Evolutionary conservation across 2,113 vertebrate species (phyloP).

Genomic region (Euleptes europaea): DNA sequence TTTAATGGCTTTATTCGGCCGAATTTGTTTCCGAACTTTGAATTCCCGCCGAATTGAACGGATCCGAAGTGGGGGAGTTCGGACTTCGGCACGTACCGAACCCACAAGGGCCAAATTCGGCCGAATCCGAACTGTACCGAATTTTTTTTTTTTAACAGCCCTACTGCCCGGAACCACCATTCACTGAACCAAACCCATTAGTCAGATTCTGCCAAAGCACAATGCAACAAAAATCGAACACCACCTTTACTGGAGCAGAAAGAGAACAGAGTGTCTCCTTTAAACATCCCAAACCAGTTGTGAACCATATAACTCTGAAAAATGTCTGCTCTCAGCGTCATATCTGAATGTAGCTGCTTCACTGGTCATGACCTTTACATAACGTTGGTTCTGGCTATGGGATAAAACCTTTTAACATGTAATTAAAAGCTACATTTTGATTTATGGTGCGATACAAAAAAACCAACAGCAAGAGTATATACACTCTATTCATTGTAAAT

Average conservation of each 20-base stretch:
- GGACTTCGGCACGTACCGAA: no score
- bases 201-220: neutral
- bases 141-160: no score
- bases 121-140: no score
- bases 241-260: neutral
- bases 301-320: neutral
- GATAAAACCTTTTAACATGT: neutral
- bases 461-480: neutral
- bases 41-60: no score
- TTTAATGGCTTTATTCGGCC: no score
- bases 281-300: neutral
- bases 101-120: no score
- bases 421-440: neutral
- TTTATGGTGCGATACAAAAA: neutral
- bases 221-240: neutral
- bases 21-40: no score
- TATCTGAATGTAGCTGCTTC: neutral
- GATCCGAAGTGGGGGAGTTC: no score
- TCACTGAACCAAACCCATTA: neutral
- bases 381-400: neutral
- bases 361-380: neutral
- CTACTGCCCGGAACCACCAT: no score
- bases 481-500: no score
- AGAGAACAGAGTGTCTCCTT: neutral
- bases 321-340: neutral